Conservation (phyloP, 2,797 vertebrate species). For the Sebastes minor region DNA sequence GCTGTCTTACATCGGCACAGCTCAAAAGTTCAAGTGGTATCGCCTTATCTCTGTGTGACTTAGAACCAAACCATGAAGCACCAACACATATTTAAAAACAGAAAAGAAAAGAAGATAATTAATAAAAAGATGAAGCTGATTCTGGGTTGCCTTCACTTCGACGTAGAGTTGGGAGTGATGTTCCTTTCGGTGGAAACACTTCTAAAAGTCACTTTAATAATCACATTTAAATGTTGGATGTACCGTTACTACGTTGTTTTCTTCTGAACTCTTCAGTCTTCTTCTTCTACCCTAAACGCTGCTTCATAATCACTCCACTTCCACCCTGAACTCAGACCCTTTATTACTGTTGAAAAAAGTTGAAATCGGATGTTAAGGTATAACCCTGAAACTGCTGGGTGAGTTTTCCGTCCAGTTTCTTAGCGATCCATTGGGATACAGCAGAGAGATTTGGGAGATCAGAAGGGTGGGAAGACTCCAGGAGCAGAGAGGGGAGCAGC, state of each 20-base stretch:
- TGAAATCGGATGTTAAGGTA: neutral
- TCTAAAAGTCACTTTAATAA: neutral
- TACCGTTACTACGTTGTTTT: neutral
- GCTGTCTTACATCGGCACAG: neutral
- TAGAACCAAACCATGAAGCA: neutral
- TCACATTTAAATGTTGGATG: neutral
- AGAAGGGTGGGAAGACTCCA: neutral
- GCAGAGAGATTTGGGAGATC: constrained; percentile 1
- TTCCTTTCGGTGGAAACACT: neutral
- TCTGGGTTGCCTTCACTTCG: too few relatives aligned
- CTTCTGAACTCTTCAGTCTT: neutral
- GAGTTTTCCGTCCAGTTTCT: neutral
- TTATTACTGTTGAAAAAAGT: neutral
- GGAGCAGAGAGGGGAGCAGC: constrained; percentile 1
- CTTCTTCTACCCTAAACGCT: neutral
- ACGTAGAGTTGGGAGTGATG: neutral
- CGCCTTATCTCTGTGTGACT: neutral
- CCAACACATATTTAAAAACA: neutral
- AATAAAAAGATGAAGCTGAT: neutral
- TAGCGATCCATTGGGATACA: neutral
- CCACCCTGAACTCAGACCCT: neutral
- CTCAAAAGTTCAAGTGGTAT: neutral
- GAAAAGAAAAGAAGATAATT: neutral
- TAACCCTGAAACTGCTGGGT: constrained; percentile 1
- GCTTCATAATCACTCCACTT: neutral